Conservation (phyloP, 2,113 vertebrate species). For the Vanacampus margaritifer region DNA sequence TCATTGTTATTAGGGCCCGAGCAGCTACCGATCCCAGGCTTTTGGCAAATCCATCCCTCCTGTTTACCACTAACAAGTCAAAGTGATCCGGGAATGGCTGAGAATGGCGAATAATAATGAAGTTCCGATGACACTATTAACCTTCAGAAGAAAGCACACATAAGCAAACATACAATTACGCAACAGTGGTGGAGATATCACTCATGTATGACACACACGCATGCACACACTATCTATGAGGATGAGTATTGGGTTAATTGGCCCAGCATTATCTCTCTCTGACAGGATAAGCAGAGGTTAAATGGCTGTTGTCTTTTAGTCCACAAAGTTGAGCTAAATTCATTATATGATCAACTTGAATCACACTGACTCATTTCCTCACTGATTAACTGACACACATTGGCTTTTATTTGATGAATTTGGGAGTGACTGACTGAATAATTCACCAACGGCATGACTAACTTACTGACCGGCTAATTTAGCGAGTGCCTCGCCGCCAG, state of each 20-base stretch:
- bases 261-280: conserved; percentile 46
- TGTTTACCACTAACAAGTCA: conserved; percentile 24
- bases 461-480: conserved; percentile 48
- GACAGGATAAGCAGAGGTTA: conserved; percentile 52
- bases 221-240: background rate
- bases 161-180: background rate
- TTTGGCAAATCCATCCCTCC: conserved; percentile 21
- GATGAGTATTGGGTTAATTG: conserved; percentile 48
- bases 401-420: conserved; percentile 48
- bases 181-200: background rate
- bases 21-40: too few species aligned
- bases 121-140: conserved; percentile 17
- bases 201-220: background rate
- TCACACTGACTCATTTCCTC: conserved; percentile 36
- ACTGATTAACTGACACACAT: conserved; percentile 20
- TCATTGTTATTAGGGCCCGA: too few species aligned
- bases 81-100: conserved; percentile 18
- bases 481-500: conserved; percentile 27
- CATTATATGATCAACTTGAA: conserved; percentile 44
- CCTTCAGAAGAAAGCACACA: conserved; percentile 6
- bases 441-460: conserved; percentile 40
- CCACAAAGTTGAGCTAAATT: conserved; percentile 42
- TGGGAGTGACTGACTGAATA: conserved; percentile 41
- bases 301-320: conserved; percentile 47
- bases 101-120: conserved; percentile 15